Evolutionary conservation across 2,888 invertebrate genomes (phyloP).

Genomic region (Norana najaformis): DNA sequence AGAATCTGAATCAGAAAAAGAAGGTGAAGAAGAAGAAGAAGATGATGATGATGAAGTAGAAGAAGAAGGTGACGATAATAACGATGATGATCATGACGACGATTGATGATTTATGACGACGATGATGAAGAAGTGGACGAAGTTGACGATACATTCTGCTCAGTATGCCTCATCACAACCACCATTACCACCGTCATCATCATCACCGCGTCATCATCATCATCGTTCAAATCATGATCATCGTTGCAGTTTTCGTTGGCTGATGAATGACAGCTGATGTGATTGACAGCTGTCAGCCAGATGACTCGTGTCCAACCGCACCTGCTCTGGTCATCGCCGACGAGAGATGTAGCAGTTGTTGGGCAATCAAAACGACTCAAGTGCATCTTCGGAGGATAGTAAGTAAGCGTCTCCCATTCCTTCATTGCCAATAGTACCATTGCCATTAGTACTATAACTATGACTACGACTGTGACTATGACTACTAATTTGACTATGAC

Average conservation of each 20-base stretch:
- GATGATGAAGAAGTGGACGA: background rate
- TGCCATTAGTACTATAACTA: background rate
- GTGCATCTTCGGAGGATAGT: slow-evolving; percentile 48
- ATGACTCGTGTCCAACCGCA: slow-evolving; percentile 29
- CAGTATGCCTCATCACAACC: background rate
- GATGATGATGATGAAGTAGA: no score
- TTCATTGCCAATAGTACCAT: no score
- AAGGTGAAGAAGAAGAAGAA: no score
- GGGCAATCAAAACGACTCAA: slow-evolving; percentile 40
- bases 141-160: background rate
- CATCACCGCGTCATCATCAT: background rate
- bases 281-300: background rate
- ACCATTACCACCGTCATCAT: background rate
- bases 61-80: no score
- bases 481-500: no score
- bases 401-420: slow-evolving; percentile 29
- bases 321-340: slow-evolving; percentile 39
- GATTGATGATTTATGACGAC: background rate
- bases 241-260: background rate
- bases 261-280: no score
- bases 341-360: slow-evolving; percentile 33
- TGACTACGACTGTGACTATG: no score
- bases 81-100: no score
- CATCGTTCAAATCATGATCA: background rate
- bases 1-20: no score